Percentiles rank a stretch among this genome's conserved stretches.
These are phyloP conservation scores for Menura novaehollandiae DNA, from an alignment of 2,113 vertebrate genomes.

Conservation along the genomic window DNA sequence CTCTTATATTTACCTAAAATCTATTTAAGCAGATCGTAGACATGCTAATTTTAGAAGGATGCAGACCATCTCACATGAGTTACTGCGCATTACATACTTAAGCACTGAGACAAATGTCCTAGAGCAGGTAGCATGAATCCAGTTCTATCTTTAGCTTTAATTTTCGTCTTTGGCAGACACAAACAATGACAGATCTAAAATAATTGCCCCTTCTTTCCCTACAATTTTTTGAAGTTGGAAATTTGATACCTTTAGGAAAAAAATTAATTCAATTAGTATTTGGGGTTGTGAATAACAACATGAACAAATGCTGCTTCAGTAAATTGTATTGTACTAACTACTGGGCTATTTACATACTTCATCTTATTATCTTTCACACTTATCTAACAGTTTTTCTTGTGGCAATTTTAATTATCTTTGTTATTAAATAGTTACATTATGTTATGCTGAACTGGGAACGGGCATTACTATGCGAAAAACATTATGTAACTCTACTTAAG, in stretches of 20 bases:
- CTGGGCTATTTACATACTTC: background rate
- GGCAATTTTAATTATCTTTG: constrained; percentile 4
- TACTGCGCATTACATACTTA: background rate
- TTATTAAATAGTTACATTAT: constrained; percentile 3
- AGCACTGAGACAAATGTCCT: background rate
- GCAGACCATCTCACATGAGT: background rate
- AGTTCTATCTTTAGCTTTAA: background rate
- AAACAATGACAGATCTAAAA: background rate
- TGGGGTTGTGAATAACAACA: background rate
- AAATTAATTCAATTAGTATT: background rate
- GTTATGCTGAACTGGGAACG: background rate
- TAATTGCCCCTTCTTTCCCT: background rate
- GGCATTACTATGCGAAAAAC: background rate
- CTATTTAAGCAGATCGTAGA: background rate
- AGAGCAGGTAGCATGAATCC: background rate
- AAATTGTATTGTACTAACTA: background rate
- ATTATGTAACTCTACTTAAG: background rate
- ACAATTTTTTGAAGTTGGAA: background rate
- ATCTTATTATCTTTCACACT: background rate
- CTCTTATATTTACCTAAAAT: background rate
- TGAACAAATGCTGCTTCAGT: background rate
- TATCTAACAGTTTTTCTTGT: background rate
- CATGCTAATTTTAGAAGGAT: background rate
- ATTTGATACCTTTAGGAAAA: background rate
- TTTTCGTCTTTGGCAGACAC: background rate